phyloP scores from a whole-genome alignment of 2,888 invertebrate genomes.

The Leptinotarsa peninsularis region DNA sequence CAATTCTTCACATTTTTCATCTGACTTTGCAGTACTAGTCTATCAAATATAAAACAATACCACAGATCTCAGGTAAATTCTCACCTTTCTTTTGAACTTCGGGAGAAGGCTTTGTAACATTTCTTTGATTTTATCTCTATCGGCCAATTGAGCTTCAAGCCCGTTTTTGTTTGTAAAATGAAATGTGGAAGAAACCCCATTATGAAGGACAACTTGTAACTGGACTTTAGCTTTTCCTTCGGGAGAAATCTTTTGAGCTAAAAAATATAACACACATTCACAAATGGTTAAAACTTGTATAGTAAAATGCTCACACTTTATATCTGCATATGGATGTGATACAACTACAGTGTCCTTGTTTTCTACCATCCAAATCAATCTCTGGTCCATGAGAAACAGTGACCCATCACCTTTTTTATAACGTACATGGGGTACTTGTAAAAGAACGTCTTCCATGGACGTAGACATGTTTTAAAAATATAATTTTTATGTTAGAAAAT shows the following conservation, averaged over 20 bases:
- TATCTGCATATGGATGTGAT: slow-evolving; percentile 94
- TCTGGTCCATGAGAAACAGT: slow-evolving; percentile 94
- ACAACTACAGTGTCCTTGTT: slow-evolving; percentile 92
- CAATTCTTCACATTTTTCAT: no score
- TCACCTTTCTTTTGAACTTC: slow-evolving; percentile 92
- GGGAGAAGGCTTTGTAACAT: slow-evolving; percentile 90
- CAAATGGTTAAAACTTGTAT: neutral
- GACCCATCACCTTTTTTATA: slow-evolving; percentile 97
- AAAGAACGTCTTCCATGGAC: slow-evolving; percentile 93
- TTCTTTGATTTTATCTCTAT: slow-evolving; percentile 94
- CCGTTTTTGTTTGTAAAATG: slow-evolving; percentile 94
- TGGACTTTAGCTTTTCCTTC: slow-evolving; percentile 98
- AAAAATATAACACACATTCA: slow-evolving; percentile 32
- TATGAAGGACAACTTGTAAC: slow-evolving; percentile 94
- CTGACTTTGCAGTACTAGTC: no score
- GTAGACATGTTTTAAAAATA: slow-evolving; percentile 75
- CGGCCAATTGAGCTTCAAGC: slow-evolving; percentile 83
- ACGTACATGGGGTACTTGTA: slow-evolving; percentile 91
- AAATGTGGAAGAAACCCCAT: slow-evolving; percentile 94
- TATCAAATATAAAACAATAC: no score
- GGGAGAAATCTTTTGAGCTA: slow-evolving; percentile 92
- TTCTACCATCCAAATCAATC: slow-evolving; percentile 96
- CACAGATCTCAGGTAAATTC: neutral
- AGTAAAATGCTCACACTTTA: slow-evolving; percentile 80
- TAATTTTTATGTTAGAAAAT: neutral